Percentiles rank a stretch among this genome's conserved stretches.
These are phyloP conservation scores for Ictalurus furcatus DNA, from an alignment of 2,113 vertebrate species.

Conservation along the genomic window DNA sequence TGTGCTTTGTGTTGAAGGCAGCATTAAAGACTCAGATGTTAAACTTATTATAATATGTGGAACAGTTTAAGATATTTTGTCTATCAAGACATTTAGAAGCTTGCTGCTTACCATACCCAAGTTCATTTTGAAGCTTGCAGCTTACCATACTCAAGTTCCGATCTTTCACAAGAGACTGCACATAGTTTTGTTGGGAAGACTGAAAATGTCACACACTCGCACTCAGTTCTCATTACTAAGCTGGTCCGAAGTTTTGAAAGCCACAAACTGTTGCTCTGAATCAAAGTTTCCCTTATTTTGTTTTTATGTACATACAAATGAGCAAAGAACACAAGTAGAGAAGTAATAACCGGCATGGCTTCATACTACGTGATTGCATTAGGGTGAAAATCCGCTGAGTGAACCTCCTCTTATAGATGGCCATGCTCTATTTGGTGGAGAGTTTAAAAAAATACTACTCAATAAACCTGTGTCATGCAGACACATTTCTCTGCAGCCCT, in stretches of 20 bases:
- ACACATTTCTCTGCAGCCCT: conserved; percentile 46
- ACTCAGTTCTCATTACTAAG: neutral
- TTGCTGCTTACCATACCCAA: neutral
- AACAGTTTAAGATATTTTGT: neutral
- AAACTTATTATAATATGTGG: neutral
- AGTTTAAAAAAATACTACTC: conserved; percentile 33
- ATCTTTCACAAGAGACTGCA: neutral
- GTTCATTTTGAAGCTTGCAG: neutral
- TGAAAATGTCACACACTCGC: too few species aligned
- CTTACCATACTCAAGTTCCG: too few species aligned
- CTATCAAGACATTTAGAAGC: neutral
- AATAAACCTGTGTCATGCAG: conserved; percentile 27
- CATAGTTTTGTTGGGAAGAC: neutral
- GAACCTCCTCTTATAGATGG: conserved; percentile 27
- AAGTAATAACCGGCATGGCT: neutral
- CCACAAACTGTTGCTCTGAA: neutral
- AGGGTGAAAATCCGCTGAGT: conserved; percentile 35
- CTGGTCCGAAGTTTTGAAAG: neutral
- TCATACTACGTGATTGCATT: conserved; percentile 14
- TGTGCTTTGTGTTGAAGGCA: neutral
- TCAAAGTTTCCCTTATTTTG: neutral
- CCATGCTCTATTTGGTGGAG: conserved; percentile 32
- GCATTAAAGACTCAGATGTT: neutral
- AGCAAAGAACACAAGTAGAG: neutral
- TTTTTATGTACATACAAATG: neutral